These are phyloP conservation scores for Cactoblastis cactorum DNA, from an alignment of 2,888 invertebrate species.

Conservation along the genomic window DNA sequence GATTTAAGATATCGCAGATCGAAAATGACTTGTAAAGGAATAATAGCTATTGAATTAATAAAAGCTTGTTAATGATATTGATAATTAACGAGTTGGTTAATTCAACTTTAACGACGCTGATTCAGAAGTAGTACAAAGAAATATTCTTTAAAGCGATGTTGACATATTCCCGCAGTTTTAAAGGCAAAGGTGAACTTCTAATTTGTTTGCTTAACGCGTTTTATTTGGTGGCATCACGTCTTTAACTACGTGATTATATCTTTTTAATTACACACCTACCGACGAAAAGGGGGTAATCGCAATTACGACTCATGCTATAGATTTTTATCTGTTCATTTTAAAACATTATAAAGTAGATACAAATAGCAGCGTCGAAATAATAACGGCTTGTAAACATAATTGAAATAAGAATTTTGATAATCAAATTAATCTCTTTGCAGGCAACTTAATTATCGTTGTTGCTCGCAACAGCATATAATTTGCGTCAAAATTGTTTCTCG, in stretches of 20 bases:
- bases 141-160: no score
- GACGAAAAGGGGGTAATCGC: conserved; percentile 5
- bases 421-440: conserved; percentile 66
- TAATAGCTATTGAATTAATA: not conserved
- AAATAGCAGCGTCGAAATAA: conserved; percentile 56
- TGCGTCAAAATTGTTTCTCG: conserved; percentile 72
- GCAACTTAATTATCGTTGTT: conserved; percentile 70
- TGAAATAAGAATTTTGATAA: conserved; percentile 70
- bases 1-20: not conserved
- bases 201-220: not conserved
- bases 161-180: not conserved
- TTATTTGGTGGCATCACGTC: conserved; percentile 1
- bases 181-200: conserved; percentile 1
- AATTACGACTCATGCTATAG: conserved; percentile 2
- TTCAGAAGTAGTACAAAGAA: no score
- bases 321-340: conserved; percentile 20
- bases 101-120: not conserved
- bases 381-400: conserved; percentile 61
- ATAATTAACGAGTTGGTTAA: not conserved
- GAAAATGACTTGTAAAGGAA: not conserved
- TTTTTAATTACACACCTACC: conserved; percentile 7
- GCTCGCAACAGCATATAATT: conserved; percentile 70
- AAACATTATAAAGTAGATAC: conserved; percentile 38
- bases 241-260: conserved; percentile 5
- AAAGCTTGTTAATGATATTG: not conserved